These are phyloP conservation scores for Meriones psammophilus DNA, from an alignment of 2,797 vertebrate genomes.

Conservation along the genomic window DNA sequence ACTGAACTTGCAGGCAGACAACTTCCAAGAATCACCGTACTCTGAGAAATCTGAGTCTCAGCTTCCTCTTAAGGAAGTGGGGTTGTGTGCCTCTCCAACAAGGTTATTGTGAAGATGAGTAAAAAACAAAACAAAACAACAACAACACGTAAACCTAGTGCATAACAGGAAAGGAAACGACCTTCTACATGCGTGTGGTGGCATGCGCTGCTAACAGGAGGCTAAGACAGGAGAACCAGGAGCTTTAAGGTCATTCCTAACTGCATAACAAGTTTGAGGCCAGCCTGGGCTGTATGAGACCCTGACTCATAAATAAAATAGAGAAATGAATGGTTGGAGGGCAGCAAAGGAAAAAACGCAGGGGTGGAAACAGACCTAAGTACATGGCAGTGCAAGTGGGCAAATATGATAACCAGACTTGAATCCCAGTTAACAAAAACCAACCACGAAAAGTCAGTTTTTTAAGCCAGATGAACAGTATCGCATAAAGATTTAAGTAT, in stretches of 20 bases:
- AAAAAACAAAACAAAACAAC: not conserved
- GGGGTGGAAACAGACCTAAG: conserved; percentile 7
- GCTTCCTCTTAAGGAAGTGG: not conserved
- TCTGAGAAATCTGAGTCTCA: conserved; percentile 7
- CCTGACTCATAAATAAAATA: not conserved
- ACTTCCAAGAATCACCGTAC: not conserved
- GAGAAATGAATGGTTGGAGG: not conserved
- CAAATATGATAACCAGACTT: not conserved
- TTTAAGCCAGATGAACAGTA: conserved; percentile 26
- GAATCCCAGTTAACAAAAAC: conserved; percentile 12
- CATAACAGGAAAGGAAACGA: not conserved
- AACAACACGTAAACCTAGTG: not conserved
- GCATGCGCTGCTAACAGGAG: not conserved
- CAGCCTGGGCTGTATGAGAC: not conserved
- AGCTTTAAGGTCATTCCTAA: not conserved
- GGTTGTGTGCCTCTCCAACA: not conserved
- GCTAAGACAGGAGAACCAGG: not conserved
- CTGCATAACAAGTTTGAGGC: not conserved
- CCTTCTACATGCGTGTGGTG: not conserved
- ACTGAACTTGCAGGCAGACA: conserved; percentile 38
- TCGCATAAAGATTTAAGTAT: conserved; percentile 27
- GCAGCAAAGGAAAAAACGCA: not conserved
- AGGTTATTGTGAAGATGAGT: conserved; percentile 31
- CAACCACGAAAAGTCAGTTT: not conserved
- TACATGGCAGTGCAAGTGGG: not conserved